phyloP scores from a whole-genome alignment of 2,797 vertebrate species.

The Oreortyx pictus region DNA sequence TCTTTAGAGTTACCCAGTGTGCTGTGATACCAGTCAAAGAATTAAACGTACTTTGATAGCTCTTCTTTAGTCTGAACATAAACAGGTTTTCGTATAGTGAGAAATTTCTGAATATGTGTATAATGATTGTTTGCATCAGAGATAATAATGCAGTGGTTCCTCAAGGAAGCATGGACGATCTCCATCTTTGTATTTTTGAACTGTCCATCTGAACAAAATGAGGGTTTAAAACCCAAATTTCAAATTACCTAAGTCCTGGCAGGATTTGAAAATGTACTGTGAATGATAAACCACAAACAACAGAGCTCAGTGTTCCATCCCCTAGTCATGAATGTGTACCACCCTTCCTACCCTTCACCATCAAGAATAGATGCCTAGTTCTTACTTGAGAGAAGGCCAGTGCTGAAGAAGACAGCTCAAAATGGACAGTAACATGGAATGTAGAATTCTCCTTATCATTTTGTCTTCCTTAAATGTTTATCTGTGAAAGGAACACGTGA shows the following conservation, averaged over 20 bases:
- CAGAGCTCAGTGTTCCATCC: neutral
- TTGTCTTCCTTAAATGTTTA: neutral
- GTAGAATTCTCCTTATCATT: neutral
- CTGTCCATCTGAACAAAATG: neutral
- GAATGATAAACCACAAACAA: neutral
- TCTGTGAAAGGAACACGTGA: neutral
- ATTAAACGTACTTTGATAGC: neutral
- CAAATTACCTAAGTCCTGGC: neutral
- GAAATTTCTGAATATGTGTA: neutral
- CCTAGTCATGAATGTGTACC: neutral
- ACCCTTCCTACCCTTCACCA: neutral
- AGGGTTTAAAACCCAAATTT: neutral
- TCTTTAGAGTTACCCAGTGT: neutral
- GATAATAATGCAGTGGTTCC: neutral
- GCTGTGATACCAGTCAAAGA: neutral
- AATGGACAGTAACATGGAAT: neutral
- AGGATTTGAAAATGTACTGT: neutral
- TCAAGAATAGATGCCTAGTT: neutral
- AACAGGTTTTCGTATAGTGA: neutral
- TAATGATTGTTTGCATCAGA: neutral
- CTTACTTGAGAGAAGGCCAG: neutral
- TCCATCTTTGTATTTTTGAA: neutral
- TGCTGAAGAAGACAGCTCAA: neutral
- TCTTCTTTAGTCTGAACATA: neutral
- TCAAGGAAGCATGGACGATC: neutral